Evolutionary conservation across 2,888 invertebrate genomes (phyloP).

Genomic region (Mesodorylaimus sp.): DNA sequence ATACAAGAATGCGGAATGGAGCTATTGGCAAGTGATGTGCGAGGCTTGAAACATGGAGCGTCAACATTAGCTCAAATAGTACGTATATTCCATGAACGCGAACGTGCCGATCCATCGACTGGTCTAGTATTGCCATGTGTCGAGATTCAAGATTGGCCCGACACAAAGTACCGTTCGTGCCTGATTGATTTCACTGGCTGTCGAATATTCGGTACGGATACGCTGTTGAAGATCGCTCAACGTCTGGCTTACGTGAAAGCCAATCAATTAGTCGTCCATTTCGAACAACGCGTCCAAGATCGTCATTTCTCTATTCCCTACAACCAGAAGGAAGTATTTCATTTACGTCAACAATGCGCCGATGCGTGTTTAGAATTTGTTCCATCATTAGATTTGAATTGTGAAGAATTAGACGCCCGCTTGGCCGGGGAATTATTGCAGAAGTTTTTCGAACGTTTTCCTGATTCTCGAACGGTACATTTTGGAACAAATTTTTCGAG

Average conservation of each 20-base stretch:
- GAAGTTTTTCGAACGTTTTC: constrained; percentile 21
- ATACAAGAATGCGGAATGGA: constrained; percentile 39
- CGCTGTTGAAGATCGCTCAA: constrained; percentile 19
- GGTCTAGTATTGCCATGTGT: constrained; percentile 15
- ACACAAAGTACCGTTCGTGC: constrained; percentile 41
- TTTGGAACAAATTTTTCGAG: constrained; percentile 14
- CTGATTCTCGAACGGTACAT: constrained; percentile 19
- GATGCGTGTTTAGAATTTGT: constrained; percentile 15
- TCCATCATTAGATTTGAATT: constrained; percentile 23
- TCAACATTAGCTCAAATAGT: constrained; percentile 42
- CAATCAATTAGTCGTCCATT: constrained; percentile 22
- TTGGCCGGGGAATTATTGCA: constrained; percentile 17
- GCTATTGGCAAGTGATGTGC: constrained; percentile 40
- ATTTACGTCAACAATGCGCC: constrained; percentile 17
- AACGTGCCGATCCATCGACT: not conserved
- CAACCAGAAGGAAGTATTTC: constrained; percentile 22
- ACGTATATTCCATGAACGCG: too few species aligned
- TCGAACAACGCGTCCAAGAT: constrained; percentile 18
- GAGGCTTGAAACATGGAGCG: constrained; percentile 42
- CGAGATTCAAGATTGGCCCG: constrained; percentile 38
- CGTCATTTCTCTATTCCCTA: constrained; percentile 23
- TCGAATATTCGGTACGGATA: constrained; percentile 19
- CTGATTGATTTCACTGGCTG: constrained; percentile 41
- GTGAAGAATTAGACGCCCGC: constrained; percentile 16
- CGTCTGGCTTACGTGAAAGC: constrained; percentile 21